Conservation (phyloP, 2,888 invertebrate species). For the Holacanthella duospinosa region DNA sequence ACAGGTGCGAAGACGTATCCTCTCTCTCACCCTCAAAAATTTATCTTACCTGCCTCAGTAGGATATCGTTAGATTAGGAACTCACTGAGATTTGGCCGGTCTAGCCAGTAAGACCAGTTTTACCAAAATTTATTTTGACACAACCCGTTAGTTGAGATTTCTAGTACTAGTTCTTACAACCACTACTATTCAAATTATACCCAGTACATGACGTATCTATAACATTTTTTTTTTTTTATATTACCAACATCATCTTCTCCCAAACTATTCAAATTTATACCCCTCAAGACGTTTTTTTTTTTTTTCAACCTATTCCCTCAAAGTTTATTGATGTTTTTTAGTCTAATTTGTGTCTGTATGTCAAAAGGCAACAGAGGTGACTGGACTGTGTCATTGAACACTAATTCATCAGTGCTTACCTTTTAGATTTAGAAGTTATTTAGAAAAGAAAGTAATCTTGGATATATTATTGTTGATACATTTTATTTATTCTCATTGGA, state of each 20-base stretch:
- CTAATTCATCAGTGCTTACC: neutral
- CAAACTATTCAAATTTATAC: neutral
- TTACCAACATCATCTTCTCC: neutral
- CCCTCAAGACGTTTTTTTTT: no score
- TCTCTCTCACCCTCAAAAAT: neutral
- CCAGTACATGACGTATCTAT: neutral
- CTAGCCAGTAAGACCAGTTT: neutral
- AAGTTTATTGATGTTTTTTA: neutral
- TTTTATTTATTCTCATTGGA: no score
- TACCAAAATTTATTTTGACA: neutral
- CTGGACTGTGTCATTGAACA: neutral
- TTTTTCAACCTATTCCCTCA: neutral
- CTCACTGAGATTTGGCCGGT: neutral
- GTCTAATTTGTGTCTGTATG: conserved; percentile 1
- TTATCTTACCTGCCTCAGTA: neutral
- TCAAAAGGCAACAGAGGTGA: conserved; percentile 1
- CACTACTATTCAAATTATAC: neutral
- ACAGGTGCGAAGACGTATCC: neutral
- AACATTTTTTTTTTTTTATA: neutral
- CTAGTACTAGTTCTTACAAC: neutral
- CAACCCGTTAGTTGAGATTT: neutral
- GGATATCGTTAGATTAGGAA: neutral
- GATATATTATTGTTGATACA: no score
- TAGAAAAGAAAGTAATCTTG: neutral
- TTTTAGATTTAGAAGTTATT: neutral